Conservation (phyloP, 2,797 vertebrate genomes). For the Dendrocincla tyrannina region DNA sequence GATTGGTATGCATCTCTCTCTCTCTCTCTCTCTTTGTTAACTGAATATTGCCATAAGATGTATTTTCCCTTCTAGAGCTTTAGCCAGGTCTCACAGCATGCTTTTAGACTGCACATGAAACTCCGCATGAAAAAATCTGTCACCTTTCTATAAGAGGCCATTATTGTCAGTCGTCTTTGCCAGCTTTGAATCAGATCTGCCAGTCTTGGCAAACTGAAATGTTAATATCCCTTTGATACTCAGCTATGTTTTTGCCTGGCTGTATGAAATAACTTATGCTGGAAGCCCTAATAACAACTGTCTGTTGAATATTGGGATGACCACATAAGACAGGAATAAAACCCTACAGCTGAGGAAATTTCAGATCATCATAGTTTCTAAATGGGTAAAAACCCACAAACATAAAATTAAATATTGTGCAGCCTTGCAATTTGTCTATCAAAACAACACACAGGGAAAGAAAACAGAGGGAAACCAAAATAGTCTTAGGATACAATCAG, state of each 20-base stretch:
- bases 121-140: constrained; percentile 54
- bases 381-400: not conserved
- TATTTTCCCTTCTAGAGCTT: constrained; percentile 28
- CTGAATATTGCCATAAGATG: not conserved
- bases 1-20: not conserved
- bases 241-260: constrained; percentile 9
- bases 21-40: not conserved
- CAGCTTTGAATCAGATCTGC: constrained; percentile 53
- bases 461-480: not conserved
- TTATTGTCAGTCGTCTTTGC: constrained; percentile 44
- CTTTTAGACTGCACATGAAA: constrained; percentile 35
- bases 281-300: not conserved
- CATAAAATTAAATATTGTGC: not conserved
- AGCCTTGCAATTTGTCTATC: not conserved
- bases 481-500: not conserved
- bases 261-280: constrained; percentile 11
- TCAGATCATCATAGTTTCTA: not conserved
- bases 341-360: not conserved
- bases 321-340: not conserved
- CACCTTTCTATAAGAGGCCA: constrained; percentile 52
- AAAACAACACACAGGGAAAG: not conserved
- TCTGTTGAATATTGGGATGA: not conserved
- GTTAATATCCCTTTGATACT: constrained; percentile 45
- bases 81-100: constrained; percentile 35
- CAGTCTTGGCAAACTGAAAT: constrained; percentile 49